Base-by-base conservation (phyloP, 1,140 invertebrate species). In the Drosophila arizonae region DNA sequence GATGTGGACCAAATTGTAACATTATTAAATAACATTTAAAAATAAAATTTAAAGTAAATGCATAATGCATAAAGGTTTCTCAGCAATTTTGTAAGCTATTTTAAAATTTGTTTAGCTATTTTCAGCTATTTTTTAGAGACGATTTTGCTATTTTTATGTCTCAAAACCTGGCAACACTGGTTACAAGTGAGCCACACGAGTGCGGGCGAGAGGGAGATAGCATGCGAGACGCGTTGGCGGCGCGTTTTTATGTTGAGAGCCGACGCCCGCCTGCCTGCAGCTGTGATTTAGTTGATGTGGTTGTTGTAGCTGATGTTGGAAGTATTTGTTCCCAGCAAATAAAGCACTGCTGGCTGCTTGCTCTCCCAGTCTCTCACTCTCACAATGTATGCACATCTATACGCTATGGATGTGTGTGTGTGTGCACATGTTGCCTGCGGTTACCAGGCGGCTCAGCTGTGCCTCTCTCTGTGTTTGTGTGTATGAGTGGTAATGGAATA, bases 281-380 rank as follows among this genome's bases (percentile, higher is more conserved):
- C 72, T 70, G 72, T 74, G 72, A 74, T 74, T 74, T 74, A 52
- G 43, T 51, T 51, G 56, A 33, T 54, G 71, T 21, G 55, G 5
- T 54, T 57, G 52, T 51, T 52, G 50, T 45, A 55, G 41, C 30
- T 68, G 62, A 68, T 62, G 41, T 39, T 72, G 56, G 28, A 43
- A 56, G 67, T 75, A 61, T 75, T 75, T 65, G 72, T 75, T 75
- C 72, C 72, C 72, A 71, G 68, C 72, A 75, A 75, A 75, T 70
- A 75, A 71, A 65, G 72, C 66, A 67, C 66, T 43, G 55, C 58
- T 58, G 33, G 54, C 69, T 54, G 48, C 28, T 43, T 21, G 50
- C 64, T 66, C 41, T 26, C 11, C 21, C 28, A 13, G 30, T 56
- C 45, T 39, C 62, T 57, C 15, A 8, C 26, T 21, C 54, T 71